phyloP scores from a whole-genome alignment of 2,888 invertebrate species.

The Athalia rosae region DNA sequence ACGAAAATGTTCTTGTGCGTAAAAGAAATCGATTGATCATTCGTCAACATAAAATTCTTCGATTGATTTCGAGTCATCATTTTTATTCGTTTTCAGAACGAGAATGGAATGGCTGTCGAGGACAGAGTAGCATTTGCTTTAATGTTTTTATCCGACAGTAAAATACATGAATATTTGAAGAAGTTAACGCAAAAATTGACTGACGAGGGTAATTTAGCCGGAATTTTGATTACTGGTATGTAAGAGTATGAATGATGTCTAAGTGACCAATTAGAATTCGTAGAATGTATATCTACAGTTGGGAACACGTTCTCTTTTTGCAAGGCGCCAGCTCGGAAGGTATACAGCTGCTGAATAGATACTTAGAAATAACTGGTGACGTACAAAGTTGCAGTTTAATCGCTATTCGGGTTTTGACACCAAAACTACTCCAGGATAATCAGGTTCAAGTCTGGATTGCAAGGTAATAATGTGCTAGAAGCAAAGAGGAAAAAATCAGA shows the following conservation, averaged over 20 bases:
- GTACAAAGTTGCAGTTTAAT: conserved; percentile 93
- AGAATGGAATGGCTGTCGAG: conserved; percentile 88
- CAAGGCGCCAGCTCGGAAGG: conserved; percentile 84
- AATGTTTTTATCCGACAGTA: conserved; percentile 87
- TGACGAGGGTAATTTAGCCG: conserved; percentile 87
- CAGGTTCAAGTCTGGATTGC: conserved; percentile 82
- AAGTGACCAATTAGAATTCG: too few relatives aligned
- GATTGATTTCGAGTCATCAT: conserved; percentile 44
- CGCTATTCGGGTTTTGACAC: conserved; percentile 85
- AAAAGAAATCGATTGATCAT: conserved; percentile 24
- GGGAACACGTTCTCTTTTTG: conserved; percentile 41
- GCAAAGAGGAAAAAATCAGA: neutral
- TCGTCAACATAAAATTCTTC: conserved; percentile 37
- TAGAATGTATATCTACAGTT: too few relatives aligned
- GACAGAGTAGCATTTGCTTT: conserved; percentile 95
- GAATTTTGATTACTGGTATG: conserved; percentile 86
- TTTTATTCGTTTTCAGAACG: conserved; percentile 77
- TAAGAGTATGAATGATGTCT: neutral
- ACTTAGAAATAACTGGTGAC: conserved; percentile 91
- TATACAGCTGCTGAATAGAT: conserved; percentile 87
- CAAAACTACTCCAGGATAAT: conserved; percentile 80
- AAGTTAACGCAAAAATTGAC: conserved; percentile 82
- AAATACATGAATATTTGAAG: conserved; percentile 86
- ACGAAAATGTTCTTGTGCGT: conserved; percentile 85
- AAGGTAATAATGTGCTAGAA: conserved; percentile 73